These are phyloP conservation scores for Stictonetta naevosa DNA, from an alignment of 2,113 vertebrate genomes.

Conservation along the genomic window DNA sequence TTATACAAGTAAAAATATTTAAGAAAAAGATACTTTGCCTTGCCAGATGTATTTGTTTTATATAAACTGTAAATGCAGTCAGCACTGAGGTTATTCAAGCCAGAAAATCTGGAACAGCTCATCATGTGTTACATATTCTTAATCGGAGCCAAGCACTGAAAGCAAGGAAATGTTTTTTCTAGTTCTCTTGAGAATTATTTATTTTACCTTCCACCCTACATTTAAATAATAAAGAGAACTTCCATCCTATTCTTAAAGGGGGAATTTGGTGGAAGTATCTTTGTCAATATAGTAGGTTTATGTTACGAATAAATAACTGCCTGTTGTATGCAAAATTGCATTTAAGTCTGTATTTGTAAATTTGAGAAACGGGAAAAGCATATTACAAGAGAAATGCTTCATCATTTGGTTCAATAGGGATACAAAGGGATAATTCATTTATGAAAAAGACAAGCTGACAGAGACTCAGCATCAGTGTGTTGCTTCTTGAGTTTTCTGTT, in stretches of 20 bases:
- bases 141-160: constrained; percentile 54
- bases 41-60: constrained; percentile 49
- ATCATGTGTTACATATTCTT: neutral
- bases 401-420: neutral
- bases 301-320: neutral
- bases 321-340: neutral
- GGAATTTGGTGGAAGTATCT: neutral
- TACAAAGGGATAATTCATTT: neutral
- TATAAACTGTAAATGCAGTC: constrained; percentile 26
- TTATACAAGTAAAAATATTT: constrained; percentile 13
- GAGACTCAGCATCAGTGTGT: neutral
- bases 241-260: neutral
- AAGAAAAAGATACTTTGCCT: neutral
- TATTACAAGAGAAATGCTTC: neutral
- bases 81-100: constrained; percentile 30
- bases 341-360: neutral
- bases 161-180: constrained; percentile 17
- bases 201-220: constrained; percentile 24
- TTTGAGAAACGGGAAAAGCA: neutral
- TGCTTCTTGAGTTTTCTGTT: neutral
- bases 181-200: constrained; percentile 43
- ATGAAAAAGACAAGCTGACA: neutral
- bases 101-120: constrained; percentile 59
- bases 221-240: constrained; percentile 25
- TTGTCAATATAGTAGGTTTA: neutral